Conservation (phyloP, 2,888 invertebrate species). For the Eristalis intricaria region DNA sequence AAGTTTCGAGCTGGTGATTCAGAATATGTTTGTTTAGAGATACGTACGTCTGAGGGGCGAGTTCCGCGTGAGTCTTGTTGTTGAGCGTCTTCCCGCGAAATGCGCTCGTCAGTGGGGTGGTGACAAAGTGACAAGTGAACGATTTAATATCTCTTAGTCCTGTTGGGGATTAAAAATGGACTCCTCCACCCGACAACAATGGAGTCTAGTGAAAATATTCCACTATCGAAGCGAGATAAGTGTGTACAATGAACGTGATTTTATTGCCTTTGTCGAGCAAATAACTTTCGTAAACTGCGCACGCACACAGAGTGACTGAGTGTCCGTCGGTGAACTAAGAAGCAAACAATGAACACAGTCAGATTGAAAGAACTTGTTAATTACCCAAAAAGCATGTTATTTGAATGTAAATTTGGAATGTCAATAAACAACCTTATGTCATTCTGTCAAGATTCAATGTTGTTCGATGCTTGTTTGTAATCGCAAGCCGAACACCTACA, state of each 20-base stretch:
- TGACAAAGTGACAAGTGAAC: neutral
- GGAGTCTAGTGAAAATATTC: constrained; percentile 21
- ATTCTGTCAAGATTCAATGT: neutral
- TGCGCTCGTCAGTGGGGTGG: neutral
- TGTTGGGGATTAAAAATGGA: neutral
- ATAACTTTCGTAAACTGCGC: constrained; percentile 5
- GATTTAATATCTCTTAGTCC: neutral
- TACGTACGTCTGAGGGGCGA: neutral
- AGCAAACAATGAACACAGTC: neutral
- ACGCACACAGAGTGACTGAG: neutral
- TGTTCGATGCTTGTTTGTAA: too few species aligned
- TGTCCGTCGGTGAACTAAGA: neutral
- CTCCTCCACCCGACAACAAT: constrained; percentile 13
- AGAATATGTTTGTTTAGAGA: constrained; percentile 17
- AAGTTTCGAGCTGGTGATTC: constrained; percentile 38
- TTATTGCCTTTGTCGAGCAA: constrained; percentile 6
- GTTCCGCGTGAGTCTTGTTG: neutral
- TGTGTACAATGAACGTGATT: constrained; percentile 42
- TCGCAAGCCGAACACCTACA: too few species aligned
- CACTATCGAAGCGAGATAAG: constrained; percentile 36
- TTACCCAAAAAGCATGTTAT: neutral
- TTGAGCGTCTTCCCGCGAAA: neutral
- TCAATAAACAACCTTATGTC: neutral
- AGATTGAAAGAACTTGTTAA: neutral
- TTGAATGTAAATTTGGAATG: neutral